Percentiles rank a stretch among this genome's conserved stretches.
These are phyloP conservation scores for Pan paniscus DNA, from an alignment of 2,113 vertebrate species.

Conservation along the genomic window DNA sequence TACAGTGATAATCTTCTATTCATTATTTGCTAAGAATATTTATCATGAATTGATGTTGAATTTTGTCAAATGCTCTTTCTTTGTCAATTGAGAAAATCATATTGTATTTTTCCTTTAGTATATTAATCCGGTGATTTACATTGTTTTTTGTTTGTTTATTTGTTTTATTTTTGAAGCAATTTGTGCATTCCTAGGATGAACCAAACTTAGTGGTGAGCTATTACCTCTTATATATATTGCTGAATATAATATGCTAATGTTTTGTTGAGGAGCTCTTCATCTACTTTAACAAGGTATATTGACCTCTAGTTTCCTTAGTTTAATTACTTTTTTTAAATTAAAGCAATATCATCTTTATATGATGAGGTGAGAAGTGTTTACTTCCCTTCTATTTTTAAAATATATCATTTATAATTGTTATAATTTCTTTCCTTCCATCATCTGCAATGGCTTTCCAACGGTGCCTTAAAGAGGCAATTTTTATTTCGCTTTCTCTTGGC, in stretches of 20 bases:
- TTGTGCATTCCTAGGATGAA: neutral
- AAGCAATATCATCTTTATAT: neutral
- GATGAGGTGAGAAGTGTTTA: neutral
- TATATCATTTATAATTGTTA: neutral
- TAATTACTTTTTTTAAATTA: neutral
- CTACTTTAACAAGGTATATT: neutral
- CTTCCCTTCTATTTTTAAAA: neutral
- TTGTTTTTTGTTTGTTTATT: neutral
- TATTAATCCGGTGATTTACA: neutral
- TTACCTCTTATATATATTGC: neutral
- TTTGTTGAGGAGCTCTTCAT: neutral
- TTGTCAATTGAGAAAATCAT: neutral
- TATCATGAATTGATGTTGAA: neutral
- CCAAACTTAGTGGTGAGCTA: neutral
- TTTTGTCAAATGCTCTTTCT: neutral
- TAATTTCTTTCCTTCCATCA: neutral
- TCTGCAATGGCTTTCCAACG: neutral
- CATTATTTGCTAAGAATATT: neutral
- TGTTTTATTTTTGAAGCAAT: neutral
- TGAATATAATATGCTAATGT: slow-evolving; percentile 18
- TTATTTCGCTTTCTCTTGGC: neutral
- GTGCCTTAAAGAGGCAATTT: neutral
- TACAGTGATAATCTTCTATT: neutral
- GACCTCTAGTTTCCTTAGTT: neutral
- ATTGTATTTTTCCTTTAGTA: neutral